These are phyloP conservation scores for Lanistes nyassanus DNA, from an alignment of 1,140 invertebrate genomes.

Conservation along the genomic window DNA sequence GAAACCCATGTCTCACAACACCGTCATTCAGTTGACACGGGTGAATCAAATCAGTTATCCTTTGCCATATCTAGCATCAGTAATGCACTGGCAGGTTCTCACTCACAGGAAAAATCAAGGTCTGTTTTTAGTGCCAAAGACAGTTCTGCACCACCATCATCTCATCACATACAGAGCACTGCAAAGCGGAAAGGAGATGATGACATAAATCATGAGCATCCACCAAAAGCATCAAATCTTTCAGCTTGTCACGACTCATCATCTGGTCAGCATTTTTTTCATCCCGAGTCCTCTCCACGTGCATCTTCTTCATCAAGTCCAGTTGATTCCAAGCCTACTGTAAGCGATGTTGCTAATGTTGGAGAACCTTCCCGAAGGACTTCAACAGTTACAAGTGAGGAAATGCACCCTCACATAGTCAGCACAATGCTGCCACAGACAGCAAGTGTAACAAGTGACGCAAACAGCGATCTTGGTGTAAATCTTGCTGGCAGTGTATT, in stretches of 20 bases:
- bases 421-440: constrained; percentile 22
- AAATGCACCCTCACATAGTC: neutral
- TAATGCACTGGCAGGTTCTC: constrained; percentile 25
- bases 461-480: constrained; percentile 16
- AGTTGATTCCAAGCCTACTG: constrained; percentile 11
- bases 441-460: constrained; percentile 11
- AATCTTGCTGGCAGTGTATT: constrained; percentile 22
- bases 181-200: constrained; percentile 29
- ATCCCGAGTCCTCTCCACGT: neutral
- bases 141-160: constrained; percentile 17
- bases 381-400: neutral
- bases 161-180: constrained; percentile 26
- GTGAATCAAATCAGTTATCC: constrained; percentile 9
- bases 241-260: constrained; percentile 7
- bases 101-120: constrained; percentile 13
- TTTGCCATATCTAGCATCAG: constrained; percentile 36
- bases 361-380: neutral
- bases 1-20: constrained; percentile 11
- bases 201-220: constrained; percentile 1
- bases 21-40: constrained; percentile 9
- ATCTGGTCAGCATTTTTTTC: neutral
- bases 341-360: neutral
- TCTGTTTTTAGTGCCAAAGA: constrained; percentile 2
- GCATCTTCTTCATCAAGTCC: constrained; percentile 9
- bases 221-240: constrained; percentile 10